A percentile compares a stretch with the other conserved stretches of the same genome.
Conservation (phyloP, 1,140 invertebrate species). For the Calycopis cecrops region DNA sequence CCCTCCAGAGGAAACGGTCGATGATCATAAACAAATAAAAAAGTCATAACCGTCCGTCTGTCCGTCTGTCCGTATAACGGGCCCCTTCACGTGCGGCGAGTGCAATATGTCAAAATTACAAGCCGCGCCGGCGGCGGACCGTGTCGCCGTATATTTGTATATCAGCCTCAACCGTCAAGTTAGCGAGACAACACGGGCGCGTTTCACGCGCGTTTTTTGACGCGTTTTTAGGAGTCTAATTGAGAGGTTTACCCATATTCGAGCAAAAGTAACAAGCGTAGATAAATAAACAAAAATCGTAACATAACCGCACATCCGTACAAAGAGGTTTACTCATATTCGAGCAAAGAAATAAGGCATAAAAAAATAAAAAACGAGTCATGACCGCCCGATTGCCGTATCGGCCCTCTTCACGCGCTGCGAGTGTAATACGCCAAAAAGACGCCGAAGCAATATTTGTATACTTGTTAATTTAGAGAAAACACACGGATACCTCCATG, state of each 20-base stretch:
- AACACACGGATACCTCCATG: no score
- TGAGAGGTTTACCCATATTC: not conserved
- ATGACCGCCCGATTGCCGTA: no score
- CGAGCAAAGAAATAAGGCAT: no score
- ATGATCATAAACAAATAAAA: not conserved
- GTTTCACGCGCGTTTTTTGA: not conserved
- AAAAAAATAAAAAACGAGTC: no score
- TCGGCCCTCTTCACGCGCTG: no score
- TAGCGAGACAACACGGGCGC: conserved; percentile 6
- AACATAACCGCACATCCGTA: not conserved
- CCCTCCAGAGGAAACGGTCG: conserved; percentile 1
- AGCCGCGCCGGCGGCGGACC: conserved; percentile 39
- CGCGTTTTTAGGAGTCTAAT: not conserved
- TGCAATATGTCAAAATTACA: conserved; percentile 56
- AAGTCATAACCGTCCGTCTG: conserved; percentile 19
- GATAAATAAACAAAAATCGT: not conserved
- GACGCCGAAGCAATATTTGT: no score
- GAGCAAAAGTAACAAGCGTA: not conserved
- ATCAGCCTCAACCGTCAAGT: conserved; percentile 40
- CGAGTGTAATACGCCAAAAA: no score
- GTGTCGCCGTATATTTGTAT: conserved; percentile 47
- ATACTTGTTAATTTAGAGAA: no score
- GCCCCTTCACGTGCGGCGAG: conserved; percentile 13
- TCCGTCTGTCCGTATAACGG: conserved; percentile 27
- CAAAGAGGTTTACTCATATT: no score